Evolutionary conservation across 2,888 invertebrate genomes (phyloP), one percentile per base, ranked within the genome.

Genomic region (Strigamia crassipes): DNA sequence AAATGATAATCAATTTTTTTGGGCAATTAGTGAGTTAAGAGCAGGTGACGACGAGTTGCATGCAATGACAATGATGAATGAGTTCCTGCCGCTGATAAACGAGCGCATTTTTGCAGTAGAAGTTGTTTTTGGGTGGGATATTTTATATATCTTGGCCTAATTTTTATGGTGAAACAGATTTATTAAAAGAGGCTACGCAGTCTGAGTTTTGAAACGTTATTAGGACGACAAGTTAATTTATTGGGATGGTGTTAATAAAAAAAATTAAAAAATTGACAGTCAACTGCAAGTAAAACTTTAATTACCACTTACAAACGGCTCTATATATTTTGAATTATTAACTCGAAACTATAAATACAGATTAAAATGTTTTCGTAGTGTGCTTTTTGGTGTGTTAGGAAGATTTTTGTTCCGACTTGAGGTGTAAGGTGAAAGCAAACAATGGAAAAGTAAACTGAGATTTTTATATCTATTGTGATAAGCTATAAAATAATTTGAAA

Each of bases 51-150:
- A 27, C 27, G 27, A 56, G 56, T 56, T 56, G 56, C 56, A 56
- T 56, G 56, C 56, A 21, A 56, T 56, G 56, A 18, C 56, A 56
- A 56, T 56, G 56, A 56, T 56, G 18, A 56, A 56, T 56, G 21
- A 56, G 56, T 56, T 56, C 56, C 56, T 56, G 56, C 21, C 56
- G 56, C 56, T 56, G 56, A 56, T 56, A 56, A 56, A 56, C 18
- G 56, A 18, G n/a, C n/a, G 4, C 27, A 56, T 18, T 21, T 56
- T 8, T 56, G 10, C 1, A 56, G 56, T 46, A n/a, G 13, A 1
- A 12, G 15, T 46, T 46, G 46, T 0, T 13, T n/a, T 13, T 46
- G 13, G 13, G 46, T 46, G 46, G 15, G 13, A 12, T 13, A 38
- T 38, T 9, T 38, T 38, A 27, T 38, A 38, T 6, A 38, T 38